Evolutionary conservation across 2,797 vertebrate genomes (phyloP), one percentile per base, ranked within the genome.

Genomic region (Crenuchus spilurus): DNA sequence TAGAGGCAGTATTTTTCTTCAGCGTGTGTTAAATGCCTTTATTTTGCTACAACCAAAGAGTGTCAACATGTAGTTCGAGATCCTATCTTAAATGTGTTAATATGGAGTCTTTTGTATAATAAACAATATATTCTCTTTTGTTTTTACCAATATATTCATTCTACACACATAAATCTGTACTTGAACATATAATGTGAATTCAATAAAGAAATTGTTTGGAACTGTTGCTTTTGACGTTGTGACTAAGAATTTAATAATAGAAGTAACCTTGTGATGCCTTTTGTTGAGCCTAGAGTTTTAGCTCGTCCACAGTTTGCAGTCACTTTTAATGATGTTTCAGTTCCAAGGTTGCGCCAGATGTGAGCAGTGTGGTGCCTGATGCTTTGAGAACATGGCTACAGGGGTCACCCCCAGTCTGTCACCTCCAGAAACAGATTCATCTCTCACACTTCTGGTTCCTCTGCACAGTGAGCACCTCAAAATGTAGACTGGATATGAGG

Each of bases 1-100:
- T 13, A 64, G 61, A 76, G 48, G 54, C 68, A 77, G 74, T 78
- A 75, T 82, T 82, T 64, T 75, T 39, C 37, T 76, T 22, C 28
- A 13, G 20, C 6, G 22, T 66, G 46, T 76, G 57, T 72, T 77
- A 26, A 11, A 22, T 58, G 26, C 61, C 46, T 60, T 61, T 54
- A 30, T 77, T 58, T 55, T 75, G 44, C 57, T 70, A 41, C 54
- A 78, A 31, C 64, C 72, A 78, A 79, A 77, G 48, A 70, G 41
- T 68, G 31, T 4, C 52, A 62, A 33, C 31, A 16, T 28, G 31
- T 33, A 26, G 67, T 68, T 30, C 65, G 33, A 46, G 22, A 39
- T 62, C 41, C 13, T 16, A 46, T 72, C 54, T 52, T 22, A 16
- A 37, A 46, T 30, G 58, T 24, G 6, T 74, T 61, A 16, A 24